Conservation (phyloP, 2,113 vertebrate species). For the Sturnira hondurensis region DNA sequence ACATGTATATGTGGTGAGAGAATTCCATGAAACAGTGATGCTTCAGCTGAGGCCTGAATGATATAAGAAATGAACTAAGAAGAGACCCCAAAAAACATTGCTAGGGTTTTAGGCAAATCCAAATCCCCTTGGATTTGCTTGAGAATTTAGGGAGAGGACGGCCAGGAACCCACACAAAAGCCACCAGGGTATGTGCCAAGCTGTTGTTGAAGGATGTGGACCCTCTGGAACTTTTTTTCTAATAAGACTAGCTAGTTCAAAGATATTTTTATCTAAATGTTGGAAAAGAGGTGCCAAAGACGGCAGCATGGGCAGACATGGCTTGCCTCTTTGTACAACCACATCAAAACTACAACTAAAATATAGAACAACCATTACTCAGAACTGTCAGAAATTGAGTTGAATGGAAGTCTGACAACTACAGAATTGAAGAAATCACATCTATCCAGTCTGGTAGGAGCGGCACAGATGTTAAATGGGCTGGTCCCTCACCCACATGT, state of each 20-base stretch:
- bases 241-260: not conserved
- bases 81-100: not conserved
- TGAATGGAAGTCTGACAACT: no score
- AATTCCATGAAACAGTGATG: not conserved
- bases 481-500: no score
- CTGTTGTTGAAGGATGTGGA: not conserved
- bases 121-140: not conserved
- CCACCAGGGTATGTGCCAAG: not conserved
- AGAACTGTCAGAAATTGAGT: no score
- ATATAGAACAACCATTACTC: no score
- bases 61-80: not conserved
- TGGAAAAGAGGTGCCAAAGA: not conserved
- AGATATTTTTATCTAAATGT: not conserved
- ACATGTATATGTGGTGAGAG: not conserved
- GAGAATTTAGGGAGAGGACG: not conserved
- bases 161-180: not conserved
- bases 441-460: no score
- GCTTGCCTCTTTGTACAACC: no score
- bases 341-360: no score
- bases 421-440: no score
- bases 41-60: not conserved
- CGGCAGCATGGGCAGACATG: no score
- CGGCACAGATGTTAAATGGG: no score
- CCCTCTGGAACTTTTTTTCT: not conserved
- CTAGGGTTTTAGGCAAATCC: not conserved